phyloP scores from a whole-genome alignment of 1,140 invertebrate species.

The Centruroides vittatus region DNA sequence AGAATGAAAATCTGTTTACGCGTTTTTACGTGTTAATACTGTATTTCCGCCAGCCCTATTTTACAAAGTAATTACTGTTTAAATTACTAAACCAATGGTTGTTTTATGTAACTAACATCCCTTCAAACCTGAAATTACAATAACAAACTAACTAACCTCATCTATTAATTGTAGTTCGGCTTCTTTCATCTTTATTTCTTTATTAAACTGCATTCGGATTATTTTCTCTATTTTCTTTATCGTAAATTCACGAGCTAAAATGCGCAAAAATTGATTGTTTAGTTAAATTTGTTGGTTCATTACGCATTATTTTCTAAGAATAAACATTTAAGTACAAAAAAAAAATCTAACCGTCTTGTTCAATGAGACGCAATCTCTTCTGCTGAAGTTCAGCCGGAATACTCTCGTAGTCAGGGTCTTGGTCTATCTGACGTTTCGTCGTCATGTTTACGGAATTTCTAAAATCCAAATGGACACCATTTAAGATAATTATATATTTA shows the following conservation, averaged over 20 bases:
- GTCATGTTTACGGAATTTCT: not conserved
- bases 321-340: no score
- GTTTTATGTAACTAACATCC: no score
- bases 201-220: slow-evolving; percentile 36
- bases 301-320: no score
- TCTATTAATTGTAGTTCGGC: slow-evolving; percentile 40
- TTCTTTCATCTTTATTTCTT: slow-evolving; percentile 38
- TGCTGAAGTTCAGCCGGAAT: slow-evolving; percentile 21
- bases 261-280: not conserved
- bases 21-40: no score
- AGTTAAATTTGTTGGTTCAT: no score
- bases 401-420: slow-evolving; percentile 34
- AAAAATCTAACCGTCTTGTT: slow-evolving; percentile 28
- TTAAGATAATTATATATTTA: no score
- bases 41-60: no score
- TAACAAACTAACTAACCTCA: not conserved
- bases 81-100: no score
- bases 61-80: no score
- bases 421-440: slow-evolving; percentile 17
- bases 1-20: no score
- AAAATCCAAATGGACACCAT: no score
- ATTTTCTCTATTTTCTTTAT: slow-evolving; percentile 26
- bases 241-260: slow-evolving; percentile 15
- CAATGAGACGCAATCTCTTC: slow-evolving; percentile 26
- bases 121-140: no score